Conservation (phyloP, 23 tunicate genomes). For the Ascidia mentula region DNA sequence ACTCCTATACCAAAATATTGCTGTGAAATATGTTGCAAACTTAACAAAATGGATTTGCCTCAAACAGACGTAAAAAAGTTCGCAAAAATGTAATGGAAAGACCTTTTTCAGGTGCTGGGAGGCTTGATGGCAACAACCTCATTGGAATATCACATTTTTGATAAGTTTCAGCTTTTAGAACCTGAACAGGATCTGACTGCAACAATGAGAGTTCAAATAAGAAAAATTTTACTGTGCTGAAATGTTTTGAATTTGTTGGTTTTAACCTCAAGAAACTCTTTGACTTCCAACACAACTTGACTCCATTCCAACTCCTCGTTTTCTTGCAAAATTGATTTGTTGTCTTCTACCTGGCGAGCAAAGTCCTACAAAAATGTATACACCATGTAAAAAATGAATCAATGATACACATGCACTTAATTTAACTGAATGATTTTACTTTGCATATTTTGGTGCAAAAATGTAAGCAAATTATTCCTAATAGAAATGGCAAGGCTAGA, state of each 20-base stretch:
- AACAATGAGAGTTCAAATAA: not conserved
- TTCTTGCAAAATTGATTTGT: slow-evolving; percentile 29
- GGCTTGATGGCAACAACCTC: slow-evolving; percentile 41
- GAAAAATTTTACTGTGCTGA: not conserved
- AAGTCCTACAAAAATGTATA: no score
- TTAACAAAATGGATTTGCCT: not conserved
- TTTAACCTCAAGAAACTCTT: slow-evolving; percentile 63
- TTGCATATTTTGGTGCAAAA: no score
- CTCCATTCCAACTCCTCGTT: slow-evolving; percentile 68
- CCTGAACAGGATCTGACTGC: slow-evolving; percentile 86
- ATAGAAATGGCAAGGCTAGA: no score
- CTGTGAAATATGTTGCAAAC: no score
- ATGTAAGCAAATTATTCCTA: no score
- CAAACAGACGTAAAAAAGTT: not conserved
- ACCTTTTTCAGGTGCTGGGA: slow-evolving; percentile 75
- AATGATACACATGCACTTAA: no score
- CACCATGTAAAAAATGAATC: no score
- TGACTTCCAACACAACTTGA: slow-evolving; percentile 58
- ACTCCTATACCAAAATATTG: slow-evolving; percentile 46
- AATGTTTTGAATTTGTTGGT: not conserved
- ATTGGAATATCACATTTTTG: slow-evolving; percentile 57
- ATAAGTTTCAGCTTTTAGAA: slow-evolving; percentile 60
- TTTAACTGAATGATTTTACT: no score
- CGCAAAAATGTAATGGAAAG: no score
- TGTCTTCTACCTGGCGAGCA: slow-evolving; percentile 54